A percentile compares a stretch with the other conserved stretches of the same genome.
These are phyloP conservation scores for Galerucella calmariensis DNA, from an alignment of 2,888 invertebrate genomes.

Conservation along the genomic window DNA sequence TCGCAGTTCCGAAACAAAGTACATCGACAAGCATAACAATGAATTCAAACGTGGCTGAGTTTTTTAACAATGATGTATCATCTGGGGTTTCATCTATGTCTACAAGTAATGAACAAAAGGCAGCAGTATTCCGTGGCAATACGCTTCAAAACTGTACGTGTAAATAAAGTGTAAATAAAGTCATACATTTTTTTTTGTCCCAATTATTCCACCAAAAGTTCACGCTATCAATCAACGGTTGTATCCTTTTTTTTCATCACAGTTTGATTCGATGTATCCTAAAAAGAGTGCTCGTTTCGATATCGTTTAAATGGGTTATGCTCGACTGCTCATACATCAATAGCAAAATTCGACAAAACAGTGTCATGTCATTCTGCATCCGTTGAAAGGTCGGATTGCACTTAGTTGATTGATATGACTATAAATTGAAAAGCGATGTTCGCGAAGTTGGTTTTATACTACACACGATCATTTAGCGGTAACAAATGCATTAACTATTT, in stretches of 20 bases:
- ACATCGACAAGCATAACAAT: no score
- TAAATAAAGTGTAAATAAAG: no score
- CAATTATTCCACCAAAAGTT: background rate
- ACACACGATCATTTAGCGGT: background rate
- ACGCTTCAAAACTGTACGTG: no score
- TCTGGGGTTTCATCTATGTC: no score
- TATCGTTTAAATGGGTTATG: slow-evolving; percentile 35
- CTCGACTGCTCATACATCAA: slow-evolving; percentile 31
- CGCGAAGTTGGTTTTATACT: slow-evolving; percentile 8
- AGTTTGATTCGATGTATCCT: slow-evolving; percentile 34
- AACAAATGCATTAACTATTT: slow-evolving; percentile 13
- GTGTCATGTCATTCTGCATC: slow-evolving; percentile 26
- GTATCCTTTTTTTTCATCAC: slow-evolving; percentile 21
- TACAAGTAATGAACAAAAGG: no score
- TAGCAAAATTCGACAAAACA: slow-evolving; percentile 33
- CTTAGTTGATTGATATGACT: slow-evolving; percentile 35
- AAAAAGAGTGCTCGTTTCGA: slow-evolving; percentile 27
- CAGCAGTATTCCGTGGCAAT: no score
- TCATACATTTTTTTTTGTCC: no score
- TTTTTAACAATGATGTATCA: no score
- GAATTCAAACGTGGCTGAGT: no score
- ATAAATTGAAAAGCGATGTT: slow-evolving; percentile 35
- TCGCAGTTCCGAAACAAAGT: no score
- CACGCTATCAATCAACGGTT: background rate
- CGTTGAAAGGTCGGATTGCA: slow-evolving; percentile 26